Conservation (phyloP, 53 echinoderm and acorn worm genomes). For the Paelopatides confundens region DNA sequence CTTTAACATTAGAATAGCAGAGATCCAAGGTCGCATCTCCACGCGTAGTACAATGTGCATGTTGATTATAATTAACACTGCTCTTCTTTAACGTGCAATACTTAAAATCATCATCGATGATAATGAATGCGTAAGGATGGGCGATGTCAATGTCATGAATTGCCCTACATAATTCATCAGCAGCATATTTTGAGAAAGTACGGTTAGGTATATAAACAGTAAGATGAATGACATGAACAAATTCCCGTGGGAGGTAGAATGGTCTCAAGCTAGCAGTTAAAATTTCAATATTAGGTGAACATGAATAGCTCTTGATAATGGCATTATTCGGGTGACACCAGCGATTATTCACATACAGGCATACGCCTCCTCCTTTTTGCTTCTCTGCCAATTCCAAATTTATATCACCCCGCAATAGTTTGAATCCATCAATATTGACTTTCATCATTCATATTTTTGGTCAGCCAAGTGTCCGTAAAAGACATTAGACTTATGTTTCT, state of each 20-base stretch:
- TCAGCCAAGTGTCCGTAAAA: constrained; percentile 35
- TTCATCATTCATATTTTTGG: neutral
- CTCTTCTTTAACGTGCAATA: neutral
- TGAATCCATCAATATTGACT: constrained; percentile 16
- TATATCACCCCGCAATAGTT: constrained; percentile 33
- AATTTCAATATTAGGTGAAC: constrained; percentile 15
- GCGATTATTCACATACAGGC: constrained; percentile 28
- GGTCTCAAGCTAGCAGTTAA: constrained; percentile 19
- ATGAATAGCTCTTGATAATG: constrained; percentile 23
- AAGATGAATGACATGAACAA: no score
- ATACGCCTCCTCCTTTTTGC: constrained; percentile 33
- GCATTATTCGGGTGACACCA: constrained; percentile 20
- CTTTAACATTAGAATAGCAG: constrained; percentile 20
- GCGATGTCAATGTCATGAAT: constrained; percentile 11
- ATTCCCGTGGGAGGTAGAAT: neutral
- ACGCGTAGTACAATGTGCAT: neutral
- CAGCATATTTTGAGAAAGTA: neutral
- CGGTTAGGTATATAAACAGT: no score
- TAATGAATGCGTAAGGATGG: constrained; percentile 25
- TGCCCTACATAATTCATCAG: neutral
- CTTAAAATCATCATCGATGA: constrained; percentile 14
- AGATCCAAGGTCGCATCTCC: constrained; percentile 15
- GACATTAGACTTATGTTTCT: neutral
- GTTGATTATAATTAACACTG: constrained; percentile 26
- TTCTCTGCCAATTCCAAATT: constrained; percentile 12